Evolutionary conservation across 1,140 invertebrate species (phyloP).

Genomic region (Hyles euphorbiae): DNA sequence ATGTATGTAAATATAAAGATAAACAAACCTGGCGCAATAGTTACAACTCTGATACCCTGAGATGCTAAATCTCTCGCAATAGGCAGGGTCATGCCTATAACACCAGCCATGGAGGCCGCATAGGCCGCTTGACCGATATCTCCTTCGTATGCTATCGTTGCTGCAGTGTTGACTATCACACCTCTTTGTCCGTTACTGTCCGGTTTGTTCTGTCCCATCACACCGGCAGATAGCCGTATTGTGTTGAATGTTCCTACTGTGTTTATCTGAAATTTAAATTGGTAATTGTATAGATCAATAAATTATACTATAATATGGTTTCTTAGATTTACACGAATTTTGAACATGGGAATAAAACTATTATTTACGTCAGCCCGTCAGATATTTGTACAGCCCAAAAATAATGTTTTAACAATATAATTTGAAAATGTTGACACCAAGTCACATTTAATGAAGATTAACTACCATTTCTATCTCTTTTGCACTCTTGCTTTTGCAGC

Average conservation of each 20-base stretch:
- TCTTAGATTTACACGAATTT: no score
- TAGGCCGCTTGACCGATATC: conserved; percentile 97
- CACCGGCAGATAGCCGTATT: conserved; percentile 85
- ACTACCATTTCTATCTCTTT: no score
- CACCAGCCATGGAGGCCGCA: conserved; percentile 91
- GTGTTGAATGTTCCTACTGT: conserved; percentile 96
- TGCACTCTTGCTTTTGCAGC: no score
- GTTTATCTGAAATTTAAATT: conserved; percentile 81
- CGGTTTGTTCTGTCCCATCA: conserved; percentile 91
- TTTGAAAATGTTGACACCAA: no score
- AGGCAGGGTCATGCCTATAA: conserved; percentile 95
- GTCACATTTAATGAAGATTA: no score
- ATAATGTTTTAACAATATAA: no score
- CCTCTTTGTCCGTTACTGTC: conserved; percentile 90
- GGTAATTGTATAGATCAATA: not conserved
- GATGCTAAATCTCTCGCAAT: conserved; percentile 91
- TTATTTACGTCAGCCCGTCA: no score
- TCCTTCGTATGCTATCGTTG: conserved; percentile 96
- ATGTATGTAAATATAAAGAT: not conserved
- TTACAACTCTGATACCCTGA: conserved; percentile 86
- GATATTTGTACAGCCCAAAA: no score
- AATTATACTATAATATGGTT: no score
- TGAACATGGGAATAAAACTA: no score
- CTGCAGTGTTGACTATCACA: conserved; percentile 96
- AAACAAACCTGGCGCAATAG: conserved; percentile 89